These are phyloP conservation scores for Sphyrna mokarran DNA, from an alignment of 2,113 vertebrate genomes.

Conservation along the genomic window DNA sequence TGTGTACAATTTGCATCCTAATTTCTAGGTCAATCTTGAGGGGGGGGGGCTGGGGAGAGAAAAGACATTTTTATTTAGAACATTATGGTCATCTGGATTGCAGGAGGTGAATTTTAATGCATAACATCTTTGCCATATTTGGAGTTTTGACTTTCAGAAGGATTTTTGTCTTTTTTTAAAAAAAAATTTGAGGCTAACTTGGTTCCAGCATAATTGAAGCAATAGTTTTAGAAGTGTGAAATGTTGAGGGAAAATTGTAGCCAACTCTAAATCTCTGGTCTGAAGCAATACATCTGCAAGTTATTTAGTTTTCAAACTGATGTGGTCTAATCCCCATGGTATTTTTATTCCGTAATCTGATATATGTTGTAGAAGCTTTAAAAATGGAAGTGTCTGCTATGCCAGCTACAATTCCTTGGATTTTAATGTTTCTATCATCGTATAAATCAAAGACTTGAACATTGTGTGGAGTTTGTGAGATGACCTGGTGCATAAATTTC, in stretches of 20 bases:
- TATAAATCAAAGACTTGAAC: background rate
- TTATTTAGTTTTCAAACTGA: constrained; percentile 3
- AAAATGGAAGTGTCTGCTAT: background rate
- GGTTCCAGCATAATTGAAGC: constrained; percentile 16
- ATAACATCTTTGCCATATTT: constrained; percentile 14
- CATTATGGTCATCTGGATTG: background rate
- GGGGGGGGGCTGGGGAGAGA: too few relatives aligned
- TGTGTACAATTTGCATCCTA: background rate
- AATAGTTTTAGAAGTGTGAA: background rate
- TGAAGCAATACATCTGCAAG: constrained; percentile 1
- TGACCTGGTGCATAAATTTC: background rate
- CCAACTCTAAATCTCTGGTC: background rate
- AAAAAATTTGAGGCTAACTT: background rate
- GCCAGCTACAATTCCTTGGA: background rate
- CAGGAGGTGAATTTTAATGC: background rate
- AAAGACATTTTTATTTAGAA: too few relatives aligned
- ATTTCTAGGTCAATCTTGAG: background rate
- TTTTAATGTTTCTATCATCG: background rate
- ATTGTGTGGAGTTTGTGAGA: background rate
- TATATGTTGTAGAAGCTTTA: background rate
- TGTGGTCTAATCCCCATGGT: background rate
- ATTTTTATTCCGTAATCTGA: background rate
- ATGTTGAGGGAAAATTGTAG: background rate
- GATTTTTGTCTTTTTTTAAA: background rate
- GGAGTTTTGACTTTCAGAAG: constrained; percentile 2